Percentiles rank a stretch among this genome's conserved stretches.
phyloP scores from a whole-genome alignment of 2,797 vertebrate genomes.

The Halcyon smyrnensis region DNA sequence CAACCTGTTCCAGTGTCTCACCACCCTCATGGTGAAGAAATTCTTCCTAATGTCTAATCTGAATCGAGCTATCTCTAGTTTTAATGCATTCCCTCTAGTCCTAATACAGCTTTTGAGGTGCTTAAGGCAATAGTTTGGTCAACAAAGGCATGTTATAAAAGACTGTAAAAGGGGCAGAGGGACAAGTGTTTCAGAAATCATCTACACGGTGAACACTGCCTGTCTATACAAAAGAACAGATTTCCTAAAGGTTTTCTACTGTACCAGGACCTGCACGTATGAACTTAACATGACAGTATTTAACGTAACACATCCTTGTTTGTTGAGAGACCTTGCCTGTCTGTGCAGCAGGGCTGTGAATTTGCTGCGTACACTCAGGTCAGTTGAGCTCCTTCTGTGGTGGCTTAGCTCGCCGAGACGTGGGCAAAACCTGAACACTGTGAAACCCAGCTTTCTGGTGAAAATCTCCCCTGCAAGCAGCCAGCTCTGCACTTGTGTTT shows the following conservation, averaged over 20 bases:
- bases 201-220: not conserved
- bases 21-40: too few relatives aligned
- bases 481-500: not conserved
- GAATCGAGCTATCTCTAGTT: too few relatives aligned
- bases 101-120: not conserved
- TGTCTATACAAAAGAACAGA: not conserved
- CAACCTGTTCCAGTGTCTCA: too few relatives aligned
- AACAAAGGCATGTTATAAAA: not conserved
- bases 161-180: not conserved
- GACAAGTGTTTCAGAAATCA: not conserved
- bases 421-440: not conserved
- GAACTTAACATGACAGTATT: not conserved
- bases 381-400: not conserved
- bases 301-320: not conserved
- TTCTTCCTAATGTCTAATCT: too few relatives aligned
- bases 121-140: not conserved
- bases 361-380: not conserved
- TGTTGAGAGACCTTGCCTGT: not conserved
- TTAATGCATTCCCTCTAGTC: too few relatives aligned
- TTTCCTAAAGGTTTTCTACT: not conserved
- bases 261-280: not conserved
- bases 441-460: not conserved
- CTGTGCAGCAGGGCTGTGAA: not conserved
- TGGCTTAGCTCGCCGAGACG: not conserved
- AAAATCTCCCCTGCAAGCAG: not conserved